Conservation (phyloP, 37 sponge, comb jelly and placozoan genomes). For the Mnemiopsis leidyi region DNA sequence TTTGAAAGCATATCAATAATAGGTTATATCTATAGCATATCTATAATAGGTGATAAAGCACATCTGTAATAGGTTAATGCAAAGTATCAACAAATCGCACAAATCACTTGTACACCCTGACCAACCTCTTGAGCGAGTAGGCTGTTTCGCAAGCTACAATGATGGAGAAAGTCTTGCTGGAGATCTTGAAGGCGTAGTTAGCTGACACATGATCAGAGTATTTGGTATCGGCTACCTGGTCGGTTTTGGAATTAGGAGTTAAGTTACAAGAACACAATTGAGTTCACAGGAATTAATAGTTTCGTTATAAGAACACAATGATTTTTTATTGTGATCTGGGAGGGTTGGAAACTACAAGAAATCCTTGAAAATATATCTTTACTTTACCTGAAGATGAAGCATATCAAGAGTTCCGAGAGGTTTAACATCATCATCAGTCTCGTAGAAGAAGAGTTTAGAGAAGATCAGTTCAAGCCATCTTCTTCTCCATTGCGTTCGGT, state of each 20-base stretch:
- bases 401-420: conserved; percentile 8
- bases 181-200: conserved; percentile 27
- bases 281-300: too few relatives aligned
- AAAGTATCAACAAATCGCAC: too few relatives aligned
- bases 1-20: too few relatives aligned
- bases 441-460: conserved; percentile 56
- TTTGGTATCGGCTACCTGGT: background rate
- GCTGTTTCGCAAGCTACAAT: background rate
- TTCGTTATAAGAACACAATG: too few relatives aligned
- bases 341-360: too few relatives aligned
- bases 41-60: too few relatives aligned
- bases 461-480: conserved; percentile 50
- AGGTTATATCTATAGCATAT: too few relatives aligned
- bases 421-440: conserved; percentile 19
- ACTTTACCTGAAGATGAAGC: conserved; percentile 13
- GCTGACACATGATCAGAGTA: conserved; percentile 2
- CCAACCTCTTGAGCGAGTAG: conserved; percentile 8
- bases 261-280: too few relatives aligned
- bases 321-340: too few relatives aligned
- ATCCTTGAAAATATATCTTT: too few relatives aligned
- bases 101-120: background rate
- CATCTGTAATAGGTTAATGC: too few relatives aligned
- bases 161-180: conserved; percentile 27
- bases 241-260: too few relatives aligned
- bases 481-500: conserved; percentile 11